These are phyloP conservation scores for Drosophila novamexicana DNA, from an alignment of 1,140 invertebrate species.

Conservation along the genomic window DNA sequence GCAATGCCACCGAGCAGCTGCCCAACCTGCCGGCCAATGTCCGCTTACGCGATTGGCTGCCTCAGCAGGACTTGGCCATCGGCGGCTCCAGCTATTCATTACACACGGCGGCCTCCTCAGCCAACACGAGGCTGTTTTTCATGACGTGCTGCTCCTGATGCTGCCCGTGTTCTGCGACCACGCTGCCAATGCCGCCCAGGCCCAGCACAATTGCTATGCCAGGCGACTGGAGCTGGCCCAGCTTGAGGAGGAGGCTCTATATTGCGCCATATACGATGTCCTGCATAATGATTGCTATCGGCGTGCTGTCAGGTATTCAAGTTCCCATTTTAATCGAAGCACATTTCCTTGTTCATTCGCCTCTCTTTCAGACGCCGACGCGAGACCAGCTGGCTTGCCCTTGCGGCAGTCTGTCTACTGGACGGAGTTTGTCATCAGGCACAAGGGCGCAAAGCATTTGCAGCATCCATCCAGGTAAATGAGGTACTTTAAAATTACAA, in stretches of 20 bases:
- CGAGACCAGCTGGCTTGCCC: conserved; percentile 86
- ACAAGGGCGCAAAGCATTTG: conserved; percentile 87
- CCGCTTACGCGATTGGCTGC: conserved; percentile 89
- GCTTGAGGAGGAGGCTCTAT: conserved; percentile 83
- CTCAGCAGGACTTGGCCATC: conserved; percentile 92
- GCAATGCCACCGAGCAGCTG: conserved; percentile 87
- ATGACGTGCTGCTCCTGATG: conserved; percentile 89
- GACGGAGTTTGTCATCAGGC: conserved; percentile 88
- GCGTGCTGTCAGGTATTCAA: conserved; percentile 68
- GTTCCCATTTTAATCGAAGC: conserved; percentile 36
- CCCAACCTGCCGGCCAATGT: conserved; percentile 87
- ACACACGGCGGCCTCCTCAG: conserved; percentile 92
- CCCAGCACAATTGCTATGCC: conserved; percentile 87
- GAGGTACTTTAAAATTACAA: not conserved
- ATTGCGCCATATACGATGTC: conserved; percentile 84
- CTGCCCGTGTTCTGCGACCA: conserved; percentile 91
- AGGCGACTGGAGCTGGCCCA: conserved; percentile 81
- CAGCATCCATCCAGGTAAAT: conserved; percentile 86
- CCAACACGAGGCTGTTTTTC: conserved; percentile 91
- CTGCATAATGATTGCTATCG: conserved; percentile 85
- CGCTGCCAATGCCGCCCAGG: conserved; percentile 89
- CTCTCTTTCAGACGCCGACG: conserved; percentile 74
- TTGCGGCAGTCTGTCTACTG: conserved; percentile 87
- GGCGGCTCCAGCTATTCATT: conserved; percentile 90
- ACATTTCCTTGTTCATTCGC: conserved; percentile 46